Base-by-base conservation (phyloP, 2,113 vertebrate species). In the Bubalus kerabau region DNA sequence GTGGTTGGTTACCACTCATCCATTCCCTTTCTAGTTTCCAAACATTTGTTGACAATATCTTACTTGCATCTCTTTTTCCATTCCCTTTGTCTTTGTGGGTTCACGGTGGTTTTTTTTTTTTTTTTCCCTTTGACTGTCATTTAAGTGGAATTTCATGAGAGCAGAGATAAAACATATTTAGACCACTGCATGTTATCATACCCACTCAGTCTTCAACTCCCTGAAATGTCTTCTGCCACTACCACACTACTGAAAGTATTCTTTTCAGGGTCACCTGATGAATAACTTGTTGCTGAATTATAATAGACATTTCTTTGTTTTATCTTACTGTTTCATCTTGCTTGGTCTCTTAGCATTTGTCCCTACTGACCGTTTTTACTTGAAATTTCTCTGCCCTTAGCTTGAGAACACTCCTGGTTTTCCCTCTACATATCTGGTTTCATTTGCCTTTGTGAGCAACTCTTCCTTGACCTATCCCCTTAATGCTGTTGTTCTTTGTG, bases 41-140 rank as follows among this genome's bases (percentile, higher is more conserved):
- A 78, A 94, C 71, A 96, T 93, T 96, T 95, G 74, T 89, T 96
- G 90, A 95, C 40, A 78, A 17, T 94, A 78, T 96, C 43, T 93
- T 93, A 89, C 32, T 95, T 67, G 48, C 82, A 86, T 96, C 74
- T 74, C 46, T 96, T 97, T 91, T 92, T 97, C 94, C 64, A 91
- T 94, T 91, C 82, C 90, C 23, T 76, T 96, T 92, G 90, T 64
- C 81, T 93, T 92, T 83, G 81, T 92, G 64, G 26, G 43, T 85
- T 93, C 92, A 86, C 32, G 28, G 57, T 36, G 23, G 76, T 97
- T 59, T 32, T 94, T 97, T 64, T 71, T 94, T 32, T 95, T 97
- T 64, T 71, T 94, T 82, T 6, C 28, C 28, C 36, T 92, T 95
- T 96, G 87, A 76, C 48, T 86, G 56, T 82, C 36, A 74, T 97